These are phyloP conservation scores for Antidorcas marsupialis DNA, from an alignment of 2,113 vertebrate species.

Conservation along the genomic window DNA sequence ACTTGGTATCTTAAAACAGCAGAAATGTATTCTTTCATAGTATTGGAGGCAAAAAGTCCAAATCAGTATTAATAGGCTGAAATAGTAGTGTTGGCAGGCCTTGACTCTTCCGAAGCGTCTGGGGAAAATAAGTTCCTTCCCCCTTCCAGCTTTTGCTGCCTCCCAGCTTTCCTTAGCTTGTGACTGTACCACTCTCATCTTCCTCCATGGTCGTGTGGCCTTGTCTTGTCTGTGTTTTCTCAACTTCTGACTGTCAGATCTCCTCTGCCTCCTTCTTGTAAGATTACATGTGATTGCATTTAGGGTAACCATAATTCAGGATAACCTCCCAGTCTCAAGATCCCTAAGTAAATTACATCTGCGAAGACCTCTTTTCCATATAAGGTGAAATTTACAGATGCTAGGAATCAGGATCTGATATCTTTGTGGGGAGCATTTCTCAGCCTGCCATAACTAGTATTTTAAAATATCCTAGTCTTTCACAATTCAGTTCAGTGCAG, in stretches of 20 bases:
- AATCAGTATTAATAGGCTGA: background rate
- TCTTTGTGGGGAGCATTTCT: background rate
- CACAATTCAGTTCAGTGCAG: background rate
- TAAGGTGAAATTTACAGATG: background rate
- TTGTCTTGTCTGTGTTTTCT: background rate
- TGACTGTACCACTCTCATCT: background rate
- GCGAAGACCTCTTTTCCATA: background rate
- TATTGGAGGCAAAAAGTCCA: background rate
- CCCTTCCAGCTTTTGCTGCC: background rate
- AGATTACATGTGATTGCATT: background rate
- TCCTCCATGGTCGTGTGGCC: background rate
- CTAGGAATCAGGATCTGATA: background rate
- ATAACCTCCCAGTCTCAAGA: background rate
- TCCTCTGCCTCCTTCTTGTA: background rate
- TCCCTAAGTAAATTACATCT: background rate
- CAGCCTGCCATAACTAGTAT: background rate
- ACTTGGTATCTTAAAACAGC: background rate
- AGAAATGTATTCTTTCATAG: background rate
- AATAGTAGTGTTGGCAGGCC: background rate
- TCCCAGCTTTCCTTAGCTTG: background rate
- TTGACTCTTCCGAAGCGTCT: background rate
- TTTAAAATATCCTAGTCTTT: background rate
- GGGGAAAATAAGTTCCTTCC: background rate
- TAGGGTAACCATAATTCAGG: background rate
- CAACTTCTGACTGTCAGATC: background rate